A percentile compares a stretch with the other conserved stretches of the same genome.
phyloP scores from a whole-genome alignment of 2,113 vertebrate genomes.

The human (Homo sapiens) region DNA sequence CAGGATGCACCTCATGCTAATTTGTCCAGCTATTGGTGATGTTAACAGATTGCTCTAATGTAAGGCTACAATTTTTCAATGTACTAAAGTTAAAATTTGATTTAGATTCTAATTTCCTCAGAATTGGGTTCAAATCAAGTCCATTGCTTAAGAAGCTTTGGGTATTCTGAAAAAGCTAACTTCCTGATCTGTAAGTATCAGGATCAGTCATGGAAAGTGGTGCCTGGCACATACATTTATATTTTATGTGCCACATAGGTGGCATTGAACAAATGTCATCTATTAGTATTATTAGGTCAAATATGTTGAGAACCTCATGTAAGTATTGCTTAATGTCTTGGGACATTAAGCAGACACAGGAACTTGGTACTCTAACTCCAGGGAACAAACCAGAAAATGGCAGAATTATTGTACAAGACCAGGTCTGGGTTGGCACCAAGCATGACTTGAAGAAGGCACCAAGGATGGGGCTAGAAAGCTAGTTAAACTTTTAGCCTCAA shows the following conservation, averaged over 20 bases:
- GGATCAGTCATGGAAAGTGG: neutral
- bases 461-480: neutral
- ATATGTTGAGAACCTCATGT: neutral
- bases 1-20: neutral
- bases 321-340: too few relatives aligned
- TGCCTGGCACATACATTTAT: neutral
- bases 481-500: neutral
- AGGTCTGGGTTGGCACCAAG: neutral
- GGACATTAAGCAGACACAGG: neutral
- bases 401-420: neutral
- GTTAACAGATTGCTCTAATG: neutral
- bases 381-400: neutral
- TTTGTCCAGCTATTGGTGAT: neutral
- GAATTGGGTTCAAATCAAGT: neutral
- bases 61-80: neutral
- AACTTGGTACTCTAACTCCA: neutral
- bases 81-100: constrained; percentile 17
- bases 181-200: neutral
- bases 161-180: neutral
- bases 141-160: neutral
- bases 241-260: neutral
- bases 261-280: neutral
- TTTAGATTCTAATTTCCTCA: neutral
- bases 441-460: neutral
- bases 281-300: constrained; percentile 3